Percentiles rank a stretch among this genome's conserved stretches.
Conservation (phyloP, 2,888 invertebrate species). For the Baccha elongata region DNA sequence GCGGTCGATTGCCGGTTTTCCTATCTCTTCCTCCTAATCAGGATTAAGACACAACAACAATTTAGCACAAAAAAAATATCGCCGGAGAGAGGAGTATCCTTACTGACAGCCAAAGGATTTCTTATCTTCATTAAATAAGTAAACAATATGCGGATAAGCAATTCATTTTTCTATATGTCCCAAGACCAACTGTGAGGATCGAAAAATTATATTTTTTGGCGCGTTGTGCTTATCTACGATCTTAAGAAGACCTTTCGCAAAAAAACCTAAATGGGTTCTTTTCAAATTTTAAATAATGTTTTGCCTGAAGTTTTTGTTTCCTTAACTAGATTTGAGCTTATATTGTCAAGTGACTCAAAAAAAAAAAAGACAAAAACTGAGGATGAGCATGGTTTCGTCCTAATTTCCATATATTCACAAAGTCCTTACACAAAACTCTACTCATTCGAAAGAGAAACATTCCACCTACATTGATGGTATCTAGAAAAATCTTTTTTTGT, state of each 20-base stretch:
- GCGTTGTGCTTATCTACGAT: slow-evolving; percentile 61
- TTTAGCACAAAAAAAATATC: not conserved
- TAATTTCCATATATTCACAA: slow-evolving; percentile 39
- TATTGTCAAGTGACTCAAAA: slow-evolving; percentile 36
- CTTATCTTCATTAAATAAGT: slow-evolving; percentile 71
- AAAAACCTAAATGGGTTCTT: slow-evolving; percentile 16
- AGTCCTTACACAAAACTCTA: slow-evolving; percentile 3
- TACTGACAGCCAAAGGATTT: slow-evolving; percentile 64
- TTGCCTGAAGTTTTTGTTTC: slow-evolving; percentile 72
- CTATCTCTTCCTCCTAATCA: slow-evolving; percentile 57
- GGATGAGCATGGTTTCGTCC: slow-evolving; percentile 47
- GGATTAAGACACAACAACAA: slow-evolving; percentile 57
- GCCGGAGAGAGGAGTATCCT: slow-evolving; percentile 37
- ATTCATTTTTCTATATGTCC: slow-evolving; percentile 31
- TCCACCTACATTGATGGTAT: slow-evolving; percentile 46
- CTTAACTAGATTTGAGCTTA: slow-evolving; percentile 72
- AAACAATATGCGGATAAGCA: slow-evolving; percentile 68
- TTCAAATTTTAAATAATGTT: slow-evolving; percentile 63
- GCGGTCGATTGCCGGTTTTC: slow-evolving; percentile 55
- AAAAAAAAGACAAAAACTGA: not conserved
- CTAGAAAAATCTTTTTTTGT: slow-evolving; percentile 52
- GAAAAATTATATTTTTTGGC: slow-evolving; percentile 45
- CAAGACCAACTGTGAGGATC: not conserved
- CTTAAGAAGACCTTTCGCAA: slow-evolving; percentile 52
- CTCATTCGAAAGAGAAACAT: slow-evolving; percentile 52